Percentiles rank a stretch among this genome's conserved stretches.
phyloP scores from a whole-genome alignment of 2,888 invertebrate genomes.

The Horisme vitalbata region DNA sequence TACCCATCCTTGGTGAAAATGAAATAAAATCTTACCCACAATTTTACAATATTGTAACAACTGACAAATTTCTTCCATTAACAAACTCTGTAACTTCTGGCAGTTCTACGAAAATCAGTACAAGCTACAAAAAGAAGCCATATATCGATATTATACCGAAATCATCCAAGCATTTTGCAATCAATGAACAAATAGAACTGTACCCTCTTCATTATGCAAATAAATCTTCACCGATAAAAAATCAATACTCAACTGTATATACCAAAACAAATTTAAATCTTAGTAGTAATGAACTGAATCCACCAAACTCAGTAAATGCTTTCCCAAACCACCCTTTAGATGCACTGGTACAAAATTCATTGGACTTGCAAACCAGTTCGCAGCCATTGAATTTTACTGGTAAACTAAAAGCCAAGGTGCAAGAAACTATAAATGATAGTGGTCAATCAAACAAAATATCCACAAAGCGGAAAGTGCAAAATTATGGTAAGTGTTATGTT shows the following conservation, averaged over 20 bases:
- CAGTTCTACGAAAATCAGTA: background rate
- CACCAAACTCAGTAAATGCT: background rate
- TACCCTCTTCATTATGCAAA: conserved; percentile 1
- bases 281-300: background rate
- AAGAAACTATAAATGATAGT: too few relatives aligned
- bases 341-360: background rate
- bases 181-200: conserved; percentile 12
- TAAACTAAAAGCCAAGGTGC: too few relatives aligned
- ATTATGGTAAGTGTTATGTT: too few relatives aligned
- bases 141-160: conserved; percentile 1
- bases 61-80: background rate
- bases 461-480: too few relatives aligned
- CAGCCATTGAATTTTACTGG: background rate
- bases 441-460: too few relatives aligned
- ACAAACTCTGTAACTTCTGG: background rate
- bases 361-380: background rate
- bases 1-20: background rate
- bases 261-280: background rate
- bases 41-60: background rate
- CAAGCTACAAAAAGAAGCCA: background rate
- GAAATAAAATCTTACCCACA: conserved; percentile 3
- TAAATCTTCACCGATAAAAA: background rate
- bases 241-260: background rate
- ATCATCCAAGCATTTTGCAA: conserved; percentile 1
- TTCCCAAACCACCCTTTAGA: background rate